phyloP scores from a whole-genome alignment of 2,797 vertebrate species.

The Myotis vivesi region DNA sequence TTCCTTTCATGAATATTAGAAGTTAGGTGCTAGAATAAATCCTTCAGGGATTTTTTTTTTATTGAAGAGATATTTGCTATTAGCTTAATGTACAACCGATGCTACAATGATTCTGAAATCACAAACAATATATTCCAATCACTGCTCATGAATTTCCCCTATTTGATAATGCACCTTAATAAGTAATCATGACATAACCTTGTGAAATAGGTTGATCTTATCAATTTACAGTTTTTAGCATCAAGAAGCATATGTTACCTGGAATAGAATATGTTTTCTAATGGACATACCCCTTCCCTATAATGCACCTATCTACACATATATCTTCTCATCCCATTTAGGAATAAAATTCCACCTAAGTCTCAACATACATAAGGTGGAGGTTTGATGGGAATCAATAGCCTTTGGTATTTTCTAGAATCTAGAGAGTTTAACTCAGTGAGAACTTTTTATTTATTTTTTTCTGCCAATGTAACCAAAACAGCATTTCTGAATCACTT shows the following conservation, averaged over 20 bases:
- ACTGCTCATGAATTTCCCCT: not conserved
- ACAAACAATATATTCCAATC: not conserved
- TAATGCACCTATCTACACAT: not conserved
- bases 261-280: not conserved
- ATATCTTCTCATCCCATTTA: not conserved
- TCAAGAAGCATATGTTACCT: not conserved
- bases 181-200: not conserved
- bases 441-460: not conserved
- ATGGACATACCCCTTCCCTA: not conserved
- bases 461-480: not conserved
- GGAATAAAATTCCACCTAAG: not conserved
- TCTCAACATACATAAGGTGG: not conserved
- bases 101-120: not conserved
- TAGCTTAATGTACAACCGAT: not conserved
- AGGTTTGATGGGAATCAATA: not conserved
- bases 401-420: not conserved
- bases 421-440: not conserved
- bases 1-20: conserved; percentile 39
- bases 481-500: not conserved
- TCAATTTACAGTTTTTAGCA: not conserved
- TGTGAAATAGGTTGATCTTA: not conserved
- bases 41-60: not conserved
- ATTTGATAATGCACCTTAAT: not conserved
- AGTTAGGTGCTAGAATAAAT: not conserved
- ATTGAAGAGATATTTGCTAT: conserved; percentile 8